Evolutionary conservation across 2,888 invertebrate genomes (phyloP).

Genomic region (Crioceris asparagi): DNA sequence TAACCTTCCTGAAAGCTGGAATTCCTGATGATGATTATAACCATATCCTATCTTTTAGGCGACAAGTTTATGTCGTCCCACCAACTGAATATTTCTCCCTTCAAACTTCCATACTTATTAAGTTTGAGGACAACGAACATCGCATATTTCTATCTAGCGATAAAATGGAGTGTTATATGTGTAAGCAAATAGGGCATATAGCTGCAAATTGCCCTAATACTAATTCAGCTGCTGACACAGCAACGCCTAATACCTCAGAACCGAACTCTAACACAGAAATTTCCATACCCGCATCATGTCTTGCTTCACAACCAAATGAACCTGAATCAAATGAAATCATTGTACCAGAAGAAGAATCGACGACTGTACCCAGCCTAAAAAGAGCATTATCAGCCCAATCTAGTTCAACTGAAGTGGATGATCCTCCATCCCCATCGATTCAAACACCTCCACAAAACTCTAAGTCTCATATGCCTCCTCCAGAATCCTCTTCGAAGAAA

Average conservation of each 20-base stretch:
- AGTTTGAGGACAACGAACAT: not conserved
- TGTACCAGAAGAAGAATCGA: too few species aligned
- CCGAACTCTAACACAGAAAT: too few species aligned
- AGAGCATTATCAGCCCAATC: too few species aligned
- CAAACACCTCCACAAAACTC: too few species aligned
- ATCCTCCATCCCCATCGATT: too few species aligned
- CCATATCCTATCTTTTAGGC: conserved; percentile 18
- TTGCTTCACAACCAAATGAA: too few species aligned
- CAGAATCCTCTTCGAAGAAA: too few species aligned
- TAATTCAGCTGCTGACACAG: not conserved
- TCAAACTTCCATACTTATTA: not conserved
- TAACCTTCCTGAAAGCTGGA: conserved; percentile 17
- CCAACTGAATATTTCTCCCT: not conserved
- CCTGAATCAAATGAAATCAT: too few species aligned
- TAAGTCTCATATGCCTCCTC: too few species aligned
- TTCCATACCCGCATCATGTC: too few species aligned
- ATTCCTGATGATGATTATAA: conserved; percentile 14
- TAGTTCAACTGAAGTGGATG: too few species aligned
- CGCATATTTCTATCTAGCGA: not conserved
- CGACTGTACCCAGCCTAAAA: too few species aligned
- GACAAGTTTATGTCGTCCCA: conserved; percentile 15
- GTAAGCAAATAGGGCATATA: not conserved
- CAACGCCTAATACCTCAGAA: not conserved
- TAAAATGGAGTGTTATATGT: not conserved
- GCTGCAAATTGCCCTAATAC: not conserved